Conservation (phyloP, 2,888 invertebrate species). For the Azorinus chamasolen region DNA sequence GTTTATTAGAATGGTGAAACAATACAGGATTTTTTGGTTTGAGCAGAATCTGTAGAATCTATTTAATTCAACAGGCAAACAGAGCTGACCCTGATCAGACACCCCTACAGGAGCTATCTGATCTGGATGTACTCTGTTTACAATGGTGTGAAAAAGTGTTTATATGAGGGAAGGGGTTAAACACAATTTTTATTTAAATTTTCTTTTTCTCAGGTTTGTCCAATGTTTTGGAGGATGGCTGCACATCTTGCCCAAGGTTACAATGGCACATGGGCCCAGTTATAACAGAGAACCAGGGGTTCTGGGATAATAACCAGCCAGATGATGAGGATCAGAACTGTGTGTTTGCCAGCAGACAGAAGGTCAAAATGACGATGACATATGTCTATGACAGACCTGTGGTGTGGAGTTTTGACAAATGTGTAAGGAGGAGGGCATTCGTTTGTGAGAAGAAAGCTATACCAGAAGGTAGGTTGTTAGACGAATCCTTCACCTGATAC, state of each 20-base stretch:
- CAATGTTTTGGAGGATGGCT: conserved; percentile 2
- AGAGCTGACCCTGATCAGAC: too few species aligned
- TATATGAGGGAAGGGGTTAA: too few species aligned
- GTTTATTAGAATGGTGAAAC: too few species aligned
- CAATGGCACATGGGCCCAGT: conserved; percentile 32
- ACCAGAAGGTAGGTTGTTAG: conserved; percentile 61
- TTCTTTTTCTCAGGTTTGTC: conserved; percentile 13
- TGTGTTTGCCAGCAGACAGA: conserved; percentile 21
- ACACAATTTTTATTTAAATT: too few species aligned
- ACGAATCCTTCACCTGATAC: too few species aligned
- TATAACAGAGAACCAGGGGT: conserved; percentile 30
- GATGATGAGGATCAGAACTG: conserved; percentile 33
- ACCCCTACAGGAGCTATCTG: too few species aligned
- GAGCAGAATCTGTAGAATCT: too few species aligned
- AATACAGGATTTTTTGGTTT: too few species aligned
- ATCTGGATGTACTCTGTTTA: too few species aligned
- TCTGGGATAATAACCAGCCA: conserved; percentile 52
- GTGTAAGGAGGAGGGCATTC: conserved; percentile 67
- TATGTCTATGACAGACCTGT: conserved; percentile 54
- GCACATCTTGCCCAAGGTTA: conserved; percentile 7
- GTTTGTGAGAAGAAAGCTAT: conserved; percentile 75
- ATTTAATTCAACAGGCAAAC: too few species aligned
- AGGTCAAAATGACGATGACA: neutral
- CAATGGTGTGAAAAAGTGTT: too few species aligned
- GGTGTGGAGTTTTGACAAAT: conserved; percentile 69